Conservation (phyloP, 1,140 invertebrate genomes). For the Cotesia typhae region DNA sequence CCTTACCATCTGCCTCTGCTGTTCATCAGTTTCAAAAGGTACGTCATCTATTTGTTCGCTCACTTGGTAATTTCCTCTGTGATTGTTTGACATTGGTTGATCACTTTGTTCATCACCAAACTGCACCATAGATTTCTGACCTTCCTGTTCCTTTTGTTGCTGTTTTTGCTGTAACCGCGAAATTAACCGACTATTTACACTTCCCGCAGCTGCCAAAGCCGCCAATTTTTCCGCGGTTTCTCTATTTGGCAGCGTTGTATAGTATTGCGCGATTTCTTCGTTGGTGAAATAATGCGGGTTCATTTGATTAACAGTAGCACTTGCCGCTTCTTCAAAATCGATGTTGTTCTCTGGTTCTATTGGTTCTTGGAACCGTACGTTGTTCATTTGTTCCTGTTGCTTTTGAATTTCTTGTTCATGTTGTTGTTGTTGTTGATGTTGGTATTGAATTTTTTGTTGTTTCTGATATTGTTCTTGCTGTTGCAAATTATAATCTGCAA, state of each 20-base stretch:
- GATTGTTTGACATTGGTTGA: conserved; percentile 25
- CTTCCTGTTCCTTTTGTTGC: conserved; percentile 21
- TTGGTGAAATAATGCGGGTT: conserved; percentile 45
- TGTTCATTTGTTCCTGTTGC: conserved; percentile 42
- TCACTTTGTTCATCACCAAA: conserved; percentile 24
- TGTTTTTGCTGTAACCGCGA: conserved; percentile 50
- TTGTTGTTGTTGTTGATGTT: conserved; percentile 36
- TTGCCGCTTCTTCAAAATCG: conserved; percentile 48
- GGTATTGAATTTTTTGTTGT: conserved; percentile 48
- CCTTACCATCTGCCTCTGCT: conserved; percentile 16
- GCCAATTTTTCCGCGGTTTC: conserved; percentile 67
- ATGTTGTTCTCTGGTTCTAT: conserved; percentile 52
- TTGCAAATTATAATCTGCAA: too few species aligned
- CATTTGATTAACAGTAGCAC: conserved; percentile 22
- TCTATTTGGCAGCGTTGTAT: conserved; percentile 64
- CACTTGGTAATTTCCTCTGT: conserved; percentile 29
- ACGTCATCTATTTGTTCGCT: conserved; percentile 33
- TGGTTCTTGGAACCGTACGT: too few species aligned
- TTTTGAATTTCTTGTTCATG: conserved; percentile 41
- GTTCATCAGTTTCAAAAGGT: conserved; percentile 8
- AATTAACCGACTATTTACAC: conserved; percentile 59
- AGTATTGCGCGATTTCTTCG: conserved; percentile 51
- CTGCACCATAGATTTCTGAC: conserved; percentile 36
- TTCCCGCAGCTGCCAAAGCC: conserved; percentile 66
- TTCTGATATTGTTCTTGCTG: conserved; percentile 46